A percentile compares a stretch with the other conserved stretches of the same genome.
phyloP scores from a whole-genome alignment of 2,113 vertebrate genomes.

The Burhinus oedicnemus region DNA sequence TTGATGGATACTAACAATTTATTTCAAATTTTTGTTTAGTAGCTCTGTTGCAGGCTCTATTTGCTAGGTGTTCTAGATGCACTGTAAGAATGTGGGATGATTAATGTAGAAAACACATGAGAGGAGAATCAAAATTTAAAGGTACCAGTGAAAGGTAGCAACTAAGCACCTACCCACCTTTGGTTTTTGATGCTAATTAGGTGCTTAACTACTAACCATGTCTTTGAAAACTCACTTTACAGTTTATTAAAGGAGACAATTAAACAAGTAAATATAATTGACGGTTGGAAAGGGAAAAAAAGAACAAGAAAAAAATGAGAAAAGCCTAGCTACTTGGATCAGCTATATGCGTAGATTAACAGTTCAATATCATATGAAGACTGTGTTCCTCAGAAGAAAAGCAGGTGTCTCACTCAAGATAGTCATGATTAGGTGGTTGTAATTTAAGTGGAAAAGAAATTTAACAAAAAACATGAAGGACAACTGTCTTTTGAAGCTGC shows the following conservation, averaged over 20 bases:
- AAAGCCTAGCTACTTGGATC: not conserved
- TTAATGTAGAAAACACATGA: not conserved
- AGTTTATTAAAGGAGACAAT: not conserved
- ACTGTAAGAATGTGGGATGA: not conserved
- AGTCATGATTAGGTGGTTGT: not conserved
- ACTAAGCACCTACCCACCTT: not conserved
- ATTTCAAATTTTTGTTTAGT: not conserved
- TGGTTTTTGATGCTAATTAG: not conserved
- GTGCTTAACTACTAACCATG: not conserved
- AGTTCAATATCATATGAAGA: not conserved
- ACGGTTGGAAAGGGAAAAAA: not conserved
- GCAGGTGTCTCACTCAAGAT: not conserved
- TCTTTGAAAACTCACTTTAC: not conserved
- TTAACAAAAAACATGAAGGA: not conserved
- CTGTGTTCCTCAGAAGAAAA: not conserved
- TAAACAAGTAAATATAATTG: not conserved
- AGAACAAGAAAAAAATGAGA: not conserved
- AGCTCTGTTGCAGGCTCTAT: not conserved
- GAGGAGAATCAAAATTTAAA: not conserved
- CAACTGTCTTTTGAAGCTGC: not conserved
- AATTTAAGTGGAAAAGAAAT: not conserved
- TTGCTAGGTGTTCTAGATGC: not conserved
- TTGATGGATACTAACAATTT: not conserved
- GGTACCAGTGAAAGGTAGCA: not conserved
- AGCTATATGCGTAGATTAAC: not conserved